Conservation (phyloP, 2,113 vertebrate species). For the Pithys albifrons region DNA sequence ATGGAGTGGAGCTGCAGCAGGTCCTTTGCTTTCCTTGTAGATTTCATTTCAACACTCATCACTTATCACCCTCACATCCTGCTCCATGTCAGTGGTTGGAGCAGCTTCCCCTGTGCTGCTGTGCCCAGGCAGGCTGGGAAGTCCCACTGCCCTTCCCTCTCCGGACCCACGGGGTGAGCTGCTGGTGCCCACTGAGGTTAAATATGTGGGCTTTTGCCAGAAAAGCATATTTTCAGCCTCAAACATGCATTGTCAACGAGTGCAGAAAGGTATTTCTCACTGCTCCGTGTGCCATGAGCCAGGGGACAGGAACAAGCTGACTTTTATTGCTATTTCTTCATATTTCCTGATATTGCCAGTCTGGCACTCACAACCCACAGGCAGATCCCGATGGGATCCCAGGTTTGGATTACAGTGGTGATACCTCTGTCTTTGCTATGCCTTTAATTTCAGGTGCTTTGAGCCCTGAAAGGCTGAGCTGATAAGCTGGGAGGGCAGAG, state of each 20-base stretch:
- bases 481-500: not conserved
- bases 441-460: not conserved
- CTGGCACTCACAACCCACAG: constrained; percentile 4
- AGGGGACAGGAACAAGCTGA: not conserved
- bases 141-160: not conserved
- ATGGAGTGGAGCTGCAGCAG: not conserved
- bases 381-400: not conserved
- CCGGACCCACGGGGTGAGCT: not conserved
- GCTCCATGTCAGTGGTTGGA: fast-evolving
- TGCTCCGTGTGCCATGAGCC: not conserved
- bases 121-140: not conserved
- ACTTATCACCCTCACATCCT: not conserved
- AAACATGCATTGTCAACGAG: not conserved
- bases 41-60: constrained; percentile 19
- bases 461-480: not conserved
- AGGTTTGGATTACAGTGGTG: not conserved
- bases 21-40: not conserved
- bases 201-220: constrained; percentile 19
- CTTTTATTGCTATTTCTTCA: constrained; percentile 55
- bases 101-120: fast-evolving
- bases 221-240: constrained; percentile 1
- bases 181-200: not conserved
- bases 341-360: constrained; percentile 49
- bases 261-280: constrained; percentile 45
- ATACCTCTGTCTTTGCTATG: constrained; percentile 30